Conservation (phyloP, 2,888 invertebrate species). For the Odontocerum albicorne region DNA sequence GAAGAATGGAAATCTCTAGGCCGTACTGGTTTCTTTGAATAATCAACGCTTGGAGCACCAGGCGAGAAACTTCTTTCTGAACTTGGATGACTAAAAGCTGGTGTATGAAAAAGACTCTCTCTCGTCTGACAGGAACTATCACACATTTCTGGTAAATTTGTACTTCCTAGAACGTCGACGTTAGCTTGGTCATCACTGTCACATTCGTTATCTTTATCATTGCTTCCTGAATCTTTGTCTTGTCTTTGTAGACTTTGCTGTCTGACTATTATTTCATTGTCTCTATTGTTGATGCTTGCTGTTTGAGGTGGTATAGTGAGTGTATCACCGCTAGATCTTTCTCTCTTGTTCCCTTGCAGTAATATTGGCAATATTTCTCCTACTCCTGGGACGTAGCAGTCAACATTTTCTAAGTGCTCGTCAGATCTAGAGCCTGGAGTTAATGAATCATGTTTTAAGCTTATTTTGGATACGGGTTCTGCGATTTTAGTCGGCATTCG, state of each 20-base stretch:
- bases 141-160: conserved; percentile 61
- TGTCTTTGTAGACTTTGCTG: conserved; percentile 30
- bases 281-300: conserved; percentile 29
- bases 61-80: conserved; percentile 33
- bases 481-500: conserved; percentile 47
- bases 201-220: conserved; percentile 26
- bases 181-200: conserved; percentile 27
- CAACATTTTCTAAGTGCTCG: conserved; percentile 29
- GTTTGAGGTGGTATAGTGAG: conserved; percentile 12
- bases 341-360: conserved; percentile 24
- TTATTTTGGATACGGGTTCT: conserved; percentile 44
- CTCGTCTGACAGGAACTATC: conserved; percentile 83
- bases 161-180: conserved; percentile 39
- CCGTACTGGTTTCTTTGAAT: conserved; percentile 31
- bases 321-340: conserved; percentile 12
- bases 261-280: conserved; percentile 29
- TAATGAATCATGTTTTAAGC: conserved; percentile 26
- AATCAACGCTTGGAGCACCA: conserved; percentile 38
- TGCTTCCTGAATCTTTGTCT: conserved; percentile 16
- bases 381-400: conserved; percentile 53
- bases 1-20: conserved; percentile 38
- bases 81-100: conserved; percentile 27
- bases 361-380: conserved; percentile 40
- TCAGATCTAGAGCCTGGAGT: conserved; percentile 20
- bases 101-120: conserved; percentile 68